phyloP scores from a whole-genome alignment of 1,140 invertebrate species.

The Phortica variegata region DNA sequence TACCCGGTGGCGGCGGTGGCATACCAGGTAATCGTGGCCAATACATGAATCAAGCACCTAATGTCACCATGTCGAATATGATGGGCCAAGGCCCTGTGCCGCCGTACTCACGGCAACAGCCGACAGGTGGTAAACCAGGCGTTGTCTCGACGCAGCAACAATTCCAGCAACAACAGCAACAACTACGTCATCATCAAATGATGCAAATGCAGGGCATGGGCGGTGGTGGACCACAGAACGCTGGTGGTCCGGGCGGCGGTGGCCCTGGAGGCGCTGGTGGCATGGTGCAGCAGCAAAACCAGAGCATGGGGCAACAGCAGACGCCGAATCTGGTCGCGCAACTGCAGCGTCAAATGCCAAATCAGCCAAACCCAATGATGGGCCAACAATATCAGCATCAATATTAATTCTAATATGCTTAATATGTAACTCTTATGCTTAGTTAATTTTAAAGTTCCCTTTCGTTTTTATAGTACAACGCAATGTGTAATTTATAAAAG shows the following conservation, averaged over 20 bases:
- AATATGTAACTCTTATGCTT: no score
- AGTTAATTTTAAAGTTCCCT: conserved; percentile 14
- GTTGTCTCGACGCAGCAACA: conserved; percentile 45
- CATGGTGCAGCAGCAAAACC: conserved; percentile 47
- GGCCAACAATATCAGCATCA: conserved; percentile 52
- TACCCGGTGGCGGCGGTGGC: conserved; percentile 44
- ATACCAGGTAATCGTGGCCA: conserved; percentile 51
- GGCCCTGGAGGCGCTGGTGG: conserved; percentile 29
- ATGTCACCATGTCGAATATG: conserved; percentile 60
- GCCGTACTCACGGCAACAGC: conserved; percentile 56
- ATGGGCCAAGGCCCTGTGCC: conserved; percentile 59
- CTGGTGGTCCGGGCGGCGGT: conserved; percentile 25
- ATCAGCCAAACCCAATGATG: conserved; percentile 49
- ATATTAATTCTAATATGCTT: conserved; percentile 14
- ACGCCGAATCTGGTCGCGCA: conserved; percentile 65
- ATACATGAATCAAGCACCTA: conserved; percentile 52
- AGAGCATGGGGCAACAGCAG: conserved; percentile 63
- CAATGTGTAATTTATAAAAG: conserved; percentile 25
- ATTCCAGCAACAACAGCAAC: conserved; percentile 53
- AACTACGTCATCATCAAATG: conserved; percentile 57
- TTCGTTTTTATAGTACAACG: conserved; percentile 29
- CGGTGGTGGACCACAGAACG: conserved; percentile 29
- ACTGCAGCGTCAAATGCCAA: conserved; percentile 61
- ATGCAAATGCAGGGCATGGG: conserved; percentile 55
- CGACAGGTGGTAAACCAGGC: conserved; percentile 43